phyloP scores from a whole-genome alignment of 2,888 invertebrate genomes.

The Hirtodrosophila cameraria region DNA sequence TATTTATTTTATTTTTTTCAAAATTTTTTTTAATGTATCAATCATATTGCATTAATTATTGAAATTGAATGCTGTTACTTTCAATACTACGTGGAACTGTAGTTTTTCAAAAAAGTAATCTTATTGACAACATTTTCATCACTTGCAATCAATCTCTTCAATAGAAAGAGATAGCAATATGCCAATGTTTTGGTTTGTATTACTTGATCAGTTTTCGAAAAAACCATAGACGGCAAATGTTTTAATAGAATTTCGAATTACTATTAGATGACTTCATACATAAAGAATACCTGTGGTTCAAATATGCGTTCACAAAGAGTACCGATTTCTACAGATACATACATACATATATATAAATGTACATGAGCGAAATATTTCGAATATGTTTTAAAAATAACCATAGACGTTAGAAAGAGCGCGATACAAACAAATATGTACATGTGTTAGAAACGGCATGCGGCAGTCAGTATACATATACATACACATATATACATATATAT shows the following conservation, averaged over 20 bases:
- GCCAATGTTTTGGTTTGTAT: conserved; percentile 8
- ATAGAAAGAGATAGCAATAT: conserved; percentile 31
- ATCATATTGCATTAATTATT: not conserved
- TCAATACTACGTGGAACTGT: too few relatives aligned
- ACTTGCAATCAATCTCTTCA: conserved; percentile 20
- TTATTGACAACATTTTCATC: not conserved
- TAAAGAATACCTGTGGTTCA: conserved; percentile 67
- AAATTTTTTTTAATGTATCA: too few relatives aligned
- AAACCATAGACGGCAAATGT: conserved; percentile 36
- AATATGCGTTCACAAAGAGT: conserved; percentile 47
- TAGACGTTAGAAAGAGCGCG: conserved; percentile 61
- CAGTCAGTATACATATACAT: conserved; percentile 30
- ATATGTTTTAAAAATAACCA: conserved; percentile 76
- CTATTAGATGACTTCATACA: conserved; percentile 68
- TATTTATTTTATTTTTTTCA: too few relatives aligned
- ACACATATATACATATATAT: conserved; percentile 9
- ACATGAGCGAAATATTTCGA: conserved; percentile 69
- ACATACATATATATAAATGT: conserved; percentile 29
- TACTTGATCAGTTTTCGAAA: conserved; percentile 47
- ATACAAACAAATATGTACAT: conserved; percentile 26
- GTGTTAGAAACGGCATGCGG: conserved; percentile 55
- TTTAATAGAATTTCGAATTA: conserved; percentile 65
- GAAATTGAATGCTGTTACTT: too few relatives aligned
- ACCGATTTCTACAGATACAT: conserved; percentile 24
- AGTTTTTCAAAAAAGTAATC: too few relatives aligned